Percentiles rank a stretch among this genome's conserved stretches.
These are phyloP conservation scores for Patiria miniata DNA, from an alignment of 35 echinoderm and acorn worm genomes.

Conservation along the genomic window DNA sequence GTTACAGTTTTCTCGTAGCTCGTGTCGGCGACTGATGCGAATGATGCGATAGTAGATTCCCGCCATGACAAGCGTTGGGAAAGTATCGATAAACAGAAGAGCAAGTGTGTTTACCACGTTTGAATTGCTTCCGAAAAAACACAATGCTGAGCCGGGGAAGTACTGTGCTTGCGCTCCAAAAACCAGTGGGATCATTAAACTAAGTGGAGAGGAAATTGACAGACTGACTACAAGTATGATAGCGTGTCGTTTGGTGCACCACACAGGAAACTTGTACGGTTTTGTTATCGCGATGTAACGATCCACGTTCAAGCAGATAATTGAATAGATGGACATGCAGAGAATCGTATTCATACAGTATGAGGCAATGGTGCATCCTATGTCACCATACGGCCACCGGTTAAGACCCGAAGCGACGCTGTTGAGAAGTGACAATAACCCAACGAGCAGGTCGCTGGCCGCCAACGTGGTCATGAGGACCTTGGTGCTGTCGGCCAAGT, in stretches of 20 bases:
- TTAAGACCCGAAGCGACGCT: background rate
- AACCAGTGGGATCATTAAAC: too few relatives aligned
- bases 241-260: background rate
- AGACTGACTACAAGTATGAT: too few relatives aligned
- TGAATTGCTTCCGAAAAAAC: too few relatives aligned
- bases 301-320: background rate
- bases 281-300: background rate
- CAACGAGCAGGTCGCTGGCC: background rate
- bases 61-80: too few relatives aligned
- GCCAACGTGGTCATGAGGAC: background rate
- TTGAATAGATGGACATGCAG: background rate
- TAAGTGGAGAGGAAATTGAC: too few relatives aligned
- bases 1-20: too few relatives aligned
- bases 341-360: background rate
- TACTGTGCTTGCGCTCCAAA: too few relatives aligned
- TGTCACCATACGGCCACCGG: background rate
- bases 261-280: conserved; percentile 10
- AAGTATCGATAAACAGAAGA: too few relatives aligned
- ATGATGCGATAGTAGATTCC: too few relatives aligned
- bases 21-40: too few relatives aligned
- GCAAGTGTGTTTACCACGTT: too few relatives aligned
- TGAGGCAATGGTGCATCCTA: background rate
- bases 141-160: too few relatives aligned
- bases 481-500: background rate
- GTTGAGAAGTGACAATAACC: background rate